Percentiles rank a stretch among this genome's conserved stretches.
Conservation (phyloP, 2,888 invertebrate genomes). For the Meteorus colon region DNA sequence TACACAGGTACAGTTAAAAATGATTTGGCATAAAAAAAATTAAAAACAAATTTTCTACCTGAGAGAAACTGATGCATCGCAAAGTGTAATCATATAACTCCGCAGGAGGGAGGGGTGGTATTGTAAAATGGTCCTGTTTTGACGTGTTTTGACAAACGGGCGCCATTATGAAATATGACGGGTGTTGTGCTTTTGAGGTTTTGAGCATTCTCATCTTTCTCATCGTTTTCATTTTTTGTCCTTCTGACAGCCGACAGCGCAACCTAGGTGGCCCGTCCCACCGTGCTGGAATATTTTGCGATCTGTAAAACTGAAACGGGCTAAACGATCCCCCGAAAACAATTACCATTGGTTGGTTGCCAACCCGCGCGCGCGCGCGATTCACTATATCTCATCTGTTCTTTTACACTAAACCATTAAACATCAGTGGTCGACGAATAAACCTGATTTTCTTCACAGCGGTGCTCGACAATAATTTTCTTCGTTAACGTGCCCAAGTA, state of each 20-base stretch:
- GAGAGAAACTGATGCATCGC: constrained; percentile 63
- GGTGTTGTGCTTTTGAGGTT: constrained; percentile 32
- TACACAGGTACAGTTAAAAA: constrained; percentile 12
- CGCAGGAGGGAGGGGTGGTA: constrained; percentile 24
- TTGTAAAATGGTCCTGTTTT: constrained; percentile 63
- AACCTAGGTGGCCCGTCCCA: constrained; percentile 66
- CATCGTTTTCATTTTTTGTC: constrained; percentile 31
- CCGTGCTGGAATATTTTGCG: constrained; percentile 37
- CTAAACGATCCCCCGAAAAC: constrained; percentile 43
- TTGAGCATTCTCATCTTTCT: constrained; percentile 45
- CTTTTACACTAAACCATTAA: constrained; percentile 20
- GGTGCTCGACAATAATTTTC: constrained; percentile 43
- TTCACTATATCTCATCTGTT: constrained; percentile 22
- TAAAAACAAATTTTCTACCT: constrained; percentile 23
- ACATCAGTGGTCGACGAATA: constrained; percentile 15
- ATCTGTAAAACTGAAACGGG: constrained; percentile 36
- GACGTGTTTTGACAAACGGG: constrained; percentile 73
- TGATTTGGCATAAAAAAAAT: constrained; percentile 31
- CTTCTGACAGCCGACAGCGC: constrained; percentile 55
- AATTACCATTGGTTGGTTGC: constrained; percentile 38
- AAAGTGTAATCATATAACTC: constrained; percentile 64
- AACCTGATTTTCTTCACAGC: constrained; percentile 36
- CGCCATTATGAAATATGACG: constrained; percentile 64
- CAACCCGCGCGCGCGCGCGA: constrained; percentile 18
- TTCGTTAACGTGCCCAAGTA: constrained; percentile 43